phyloP scores from a whole-genome alignment of 92 coral and sea anemone genomes.

The Epizoanthus rinbou region DNA sequence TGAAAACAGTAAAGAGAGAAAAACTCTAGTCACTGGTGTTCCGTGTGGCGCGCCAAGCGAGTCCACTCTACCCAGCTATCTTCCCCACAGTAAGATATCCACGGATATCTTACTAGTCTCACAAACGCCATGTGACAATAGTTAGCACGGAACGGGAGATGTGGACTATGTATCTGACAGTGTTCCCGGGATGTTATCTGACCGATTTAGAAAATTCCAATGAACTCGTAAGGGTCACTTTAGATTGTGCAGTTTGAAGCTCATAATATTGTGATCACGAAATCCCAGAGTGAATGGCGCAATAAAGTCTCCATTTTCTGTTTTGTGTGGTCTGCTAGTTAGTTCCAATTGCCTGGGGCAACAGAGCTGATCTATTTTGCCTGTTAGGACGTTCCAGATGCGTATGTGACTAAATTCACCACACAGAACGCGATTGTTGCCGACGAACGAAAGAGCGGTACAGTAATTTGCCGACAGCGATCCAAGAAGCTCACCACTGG shows the following conservation, averaged over 20 bases:
- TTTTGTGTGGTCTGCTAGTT: not conserved
- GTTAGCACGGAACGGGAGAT: too few species aligned
- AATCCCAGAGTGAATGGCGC: not conserved
- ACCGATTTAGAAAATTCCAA: too few species aligned
- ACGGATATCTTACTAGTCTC: too few species aligned
- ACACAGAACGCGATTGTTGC: not conserved
- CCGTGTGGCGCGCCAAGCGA: too few species aligned
- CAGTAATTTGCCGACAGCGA: not conserved
- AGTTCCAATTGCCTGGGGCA: not conserved
- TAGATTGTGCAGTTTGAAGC: not conserved
- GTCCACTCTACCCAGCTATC: too few species aligned
- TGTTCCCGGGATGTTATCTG: too few species aligned
- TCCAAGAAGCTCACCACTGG: not conserved
- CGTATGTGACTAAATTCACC: not conserved
- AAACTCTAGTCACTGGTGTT: too few species aligned
- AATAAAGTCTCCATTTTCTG: not conserved
- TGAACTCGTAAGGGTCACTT: not conserved
- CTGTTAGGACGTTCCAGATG: not conserved
- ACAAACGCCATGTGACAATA: too few species aligned
- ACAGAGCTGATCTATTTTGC: not conserved
- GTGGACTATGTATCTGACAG: too few species aligned
- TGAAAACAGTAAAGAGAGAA: too few species aligned
- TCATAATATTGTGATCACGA: not conserved
- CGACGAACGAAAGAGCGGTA: slow-evolving; percentile 2
- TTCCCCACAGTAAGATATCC: too few species aligned